Conservation (phyloP, 2,797 vertebrate genomes). For the Aeoliscus strigatus region DNA sequence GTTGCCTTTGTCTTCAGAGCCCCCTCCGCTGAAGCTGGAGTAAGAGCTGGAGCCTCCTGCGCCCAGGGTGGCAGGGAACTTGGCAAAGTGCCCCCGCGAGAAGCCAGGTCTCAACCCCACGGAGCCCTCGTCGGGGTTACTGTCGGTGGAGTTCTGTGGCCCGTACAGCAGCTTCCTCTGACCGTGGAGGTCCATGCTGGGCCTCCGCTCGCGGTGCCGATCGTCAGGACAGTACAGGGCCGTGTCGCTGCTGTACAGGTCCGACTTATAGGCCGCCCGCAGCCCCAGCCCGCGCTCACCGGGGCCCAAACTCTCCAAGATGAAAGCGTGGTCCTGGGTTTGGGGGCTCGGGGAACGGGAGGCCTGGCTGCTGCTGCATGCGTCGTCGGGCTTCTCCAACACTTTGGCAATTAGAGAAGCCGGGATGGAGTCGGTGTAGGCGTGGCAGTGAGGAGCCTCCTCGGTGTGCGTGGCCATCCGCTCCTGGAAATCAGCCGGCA, state of each 20-base stretch:
- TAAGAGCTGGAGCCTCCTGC: constrained; percentile 91
- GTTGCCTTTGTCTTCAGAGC: constrained; percentile 87
- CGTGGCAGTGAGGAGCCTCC: constrained; percentile 81
- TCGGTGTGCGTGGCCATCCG: constrained; percentile 88
- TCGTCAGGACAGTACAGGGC: constrained; percentile 93
- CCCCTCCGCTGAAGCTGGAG: constrained; percentile 91
- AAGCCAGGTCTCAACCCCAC: constrained; percentile 81
- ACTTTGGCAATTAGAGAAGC: constrained; percentile 87
- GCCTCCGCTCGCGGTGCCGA: constrained; percentile 80
- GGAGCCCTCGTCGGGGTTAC: constrained; percentile 82
- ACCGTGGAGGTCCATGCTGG: constrained; percentile 85
- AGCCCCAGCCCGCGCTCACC: constrained; percentile 76
- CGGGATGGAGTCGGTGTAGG: constrained; percentile 84
- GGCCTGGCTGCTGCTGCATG: constrained; percentile 79
- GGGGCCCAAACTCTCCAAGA: constrained; percentile 72
- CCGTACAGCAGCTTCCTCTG: constrained; percentile 78
- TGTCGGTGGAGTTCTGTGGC: constrained; percentile 90
- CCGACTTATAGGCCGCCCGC: constrained; percentile 82
- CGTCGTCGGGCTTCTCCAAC: constrained; percentile 89
- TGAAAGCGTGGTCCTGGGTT: constrained; percentile 78
- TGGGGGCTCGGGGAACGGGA: constrained; percentile 85
- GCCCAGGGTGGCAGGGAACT: constrained; percentile 84
- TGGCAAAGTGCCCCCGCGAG: constrained; percentile 84
- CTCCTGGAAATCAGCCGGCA: constrained; percentile 92
- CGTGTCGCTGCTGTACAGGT: constrained; percentile 92